Conservation (phyloP, 2,888 invertebrate genomes). For the Drosophila mimica region DNA sequence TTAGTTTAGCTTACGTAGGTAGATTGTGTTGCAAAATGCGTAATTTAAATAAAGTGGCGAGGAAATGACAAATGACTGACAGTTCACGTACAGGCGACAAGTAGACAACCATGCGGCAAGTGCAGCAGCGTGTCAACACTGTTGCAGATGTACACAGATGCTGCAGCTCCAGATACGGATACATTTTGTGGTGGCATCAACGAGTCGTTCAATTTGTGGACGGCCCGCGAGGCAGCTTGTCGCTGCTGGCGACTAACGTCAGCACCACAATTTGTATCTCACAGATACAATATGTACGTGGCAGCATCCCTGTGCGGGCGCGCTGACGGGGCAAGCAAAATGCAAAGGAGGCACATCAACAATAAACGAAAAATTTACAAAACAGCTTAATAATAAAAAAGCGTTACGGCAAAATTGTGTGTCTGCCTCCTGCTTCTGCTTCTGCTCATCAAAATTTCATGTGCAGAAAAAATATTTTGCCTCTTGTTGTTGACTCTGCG, state of each 20-base stretch:
- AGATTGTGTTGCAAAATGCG: constrained; percentile 58
- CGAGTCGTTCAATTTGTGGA: constrained; percentile 42
- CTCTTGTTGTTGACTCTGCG: constrained; percentile 17
- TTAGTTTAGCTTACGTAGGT: constrained; percentile 49
- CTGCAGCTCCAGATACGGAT: constrained; percentile 12
- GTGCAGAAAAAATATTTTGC: constrained; percentile 47
- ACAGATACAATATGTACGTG: constrained; percentile 30
- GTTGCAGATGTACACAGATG: constrained; percentile 5
- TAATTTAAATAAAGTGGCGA: constrained; percentile 65
- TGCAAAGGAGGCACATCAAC: not conserved
- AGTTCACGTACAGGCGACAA: constrained; percentile 11
- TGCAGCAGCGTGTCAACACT: constrained; percentile 34
- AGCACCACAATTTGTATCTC: constrained; percentile 42
- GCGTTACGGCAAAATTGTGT: constrained; percentile 23
- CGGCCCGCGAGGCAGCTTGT: constrained; percentile 41
- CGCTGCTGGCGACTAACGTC: constrained; percentile 13
- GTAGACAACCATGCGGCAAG: constrained; percentile 20
- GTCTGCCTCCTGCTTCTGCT: not conserved
- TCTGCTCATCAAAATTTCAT: constrained; percentile 70
- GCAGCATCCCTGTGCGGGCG: constrained; percentile 1
- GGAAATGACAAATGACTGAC: constrained; percentile 44
- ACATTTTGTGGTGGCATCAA: constrained; percentile 32
- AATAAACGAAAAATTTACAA: constrained; percentile 28
- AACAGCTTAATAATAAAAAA: constrained; percentile 73
- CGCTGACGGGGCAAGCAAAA: constrained; percentile 27